Evolutionary conservation across 2,888 invertebrate genomes (phyloP), one percentile per base, ranked within the genome.

Genomic region (Dryobota labecula): DNA sequence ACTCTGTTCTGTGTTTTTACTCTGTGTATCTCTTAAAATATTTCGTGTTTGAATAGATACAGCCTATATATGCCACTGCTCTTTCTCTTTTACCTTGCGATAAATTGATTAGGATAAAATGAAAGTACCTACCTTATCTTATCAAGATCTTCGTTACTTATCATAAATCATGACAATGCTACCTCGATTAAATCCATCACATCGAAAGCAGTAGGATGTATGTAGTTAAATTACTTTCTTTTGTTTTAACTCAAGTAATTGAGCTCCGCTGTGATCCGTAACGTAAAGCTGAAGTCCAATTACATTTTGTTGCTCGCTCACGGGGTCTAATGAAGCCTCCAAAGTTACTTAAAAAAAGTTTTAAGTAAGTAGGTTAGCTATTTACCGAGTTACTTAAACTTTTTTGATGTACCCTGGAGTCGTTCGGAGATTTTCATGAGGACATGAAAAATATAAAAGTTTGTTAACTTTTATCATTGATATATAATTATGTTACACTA

Each of bases 291-390:
- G 84, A 80, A 79, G 82, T 82, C 82, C 82, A 86, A 87, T 90
- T 89, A 87, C 87, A 83, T 84, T 90, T 89, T 88, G 87, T 88
- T 91, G 92, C 91, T 84, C 76, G 84, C 86, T 92, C 92, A 91
- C 87, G 86, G 79, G 82, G 78, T 86, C 86, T 92, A 92, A 93
- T 90, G 88, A 90, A 88, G 84, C 86, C 83, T 81, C 65, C 73
- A 74, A 82, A 78, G 66, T 83, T 70, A 62, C 51, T 49, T 49
- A 83, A 61, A 78, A 78, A 82, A 83, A 86, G 75, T 86, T 86
- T 74, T 80, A 76, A 82, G 72, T 84, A 81, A 84, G 73, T 78
- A 76, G 56, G 73, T 78, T 76, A 71, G 41, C 54, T 73, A 53
- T 74, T 74, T 76, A 80, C 63, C 20, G 58, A 77, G 61, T 63